A percentile compares a stretch with the other conserved stretches of the same genome.
Evolutionary conservation across 2,888 invertebrate species (phyloP).

Genomic region (Limenitis camilla): DNA sequence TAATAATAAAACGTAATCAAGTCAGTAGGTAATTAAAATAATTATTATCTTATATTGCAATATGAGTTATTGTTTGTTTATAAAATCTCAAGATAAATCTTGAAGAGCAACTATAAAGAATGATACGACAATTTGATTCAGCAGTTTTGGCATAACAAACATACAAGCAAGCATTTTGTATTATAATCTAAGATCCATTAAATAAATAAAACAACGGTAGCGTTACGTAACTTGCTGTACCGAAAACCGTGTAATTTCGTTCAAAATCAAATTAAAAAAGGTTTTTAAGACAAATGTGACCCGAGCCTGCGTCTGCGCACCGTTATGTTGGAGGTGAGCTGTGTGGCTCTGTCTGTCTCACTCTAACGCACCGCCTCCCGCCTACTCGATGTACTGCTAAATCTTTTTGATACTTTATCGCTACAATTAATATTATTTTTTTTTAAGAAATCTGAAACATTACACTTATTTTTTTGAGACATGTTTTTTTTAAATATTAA

Average conservation of each 20-base stretch:
- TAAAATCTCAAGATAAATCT: no score
- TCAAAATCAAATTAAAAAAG: constrained; percentile 53
- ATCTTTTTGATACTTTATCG: constrained; percentile 49
- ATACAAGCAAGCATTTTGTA: no score
- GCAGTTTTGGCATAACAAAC: no score
- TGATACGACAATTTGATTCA: no score
- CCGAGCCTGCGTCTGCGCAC: constrained; percentile 46
- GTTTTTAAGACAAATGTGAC: constrained; percentile 41
- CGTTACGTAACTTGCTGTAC: constrained; percentile 3
- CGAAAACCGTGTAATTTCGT: constrained; percentile 27
- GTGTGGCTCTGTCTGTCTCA: constrained; percentile 35
- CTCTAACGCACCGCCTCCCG: constrained; percentile 47
- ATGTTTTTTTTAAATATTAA: no score
- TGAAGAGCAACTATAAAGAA: no score
- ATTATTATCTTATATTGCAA: no score
- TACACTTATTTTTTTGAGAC: no score
- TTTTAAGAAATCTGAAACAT: background rate
- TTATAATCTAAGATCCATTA: no score
- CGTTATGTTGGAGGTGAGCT: constrained; percentile 44
- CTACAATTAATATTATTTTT: background rate
- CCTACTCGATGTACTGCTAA: constrained; percentile 45
- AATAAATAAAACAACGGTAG: constrained; percentile 4
- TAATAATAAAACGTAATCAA: no score
- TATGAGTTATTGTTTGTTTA: no score
- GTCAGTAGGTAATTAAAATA: no score